Base-by-base conservation (phyloP, 2,888 invertebrate species). In the Leptopilina myrica region DNA sequence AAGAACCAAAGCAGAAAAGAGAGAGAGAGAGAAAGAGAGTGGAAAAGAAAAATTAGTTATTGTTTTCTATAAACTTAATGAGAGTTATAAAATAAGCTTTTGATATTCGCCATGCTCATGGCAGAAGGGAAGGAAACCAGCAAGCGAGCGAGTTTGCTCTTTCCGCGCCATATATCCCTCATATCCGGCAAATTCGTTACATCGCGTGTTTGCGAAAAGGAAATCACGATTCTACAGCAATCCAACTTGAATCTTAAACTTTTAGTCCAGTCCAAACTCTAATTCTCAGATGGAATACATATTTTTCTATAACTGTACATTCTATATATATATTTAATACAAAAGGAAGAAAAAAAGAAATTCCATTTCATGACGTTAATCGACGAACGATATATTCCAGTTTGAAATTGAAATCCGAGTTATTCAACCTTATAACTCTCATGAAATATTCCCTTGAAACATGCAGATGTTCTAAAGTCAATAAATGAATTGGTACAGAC, bases 141-240 rank as follows among this genome's bases (percentile, higher is more conserved):
- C 43, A 77, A 49, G 75, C 33, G 80, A 76, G 26, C 75, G 66
- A 80, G 73, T 83, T 83, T 84, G 66, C 76, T 78, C 80, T 81
- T 76, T 64, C 76, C 69, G 73, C 77, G 79, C 81, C 78, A 80
- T 73, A 73, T 73, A 73, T 83, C 77, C 76, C 76, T 84, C 81
- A 78, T 78, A 79, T 73, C 79, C 78, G 80, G 80, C 82, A 83
- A 82, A 85, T 83, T 85, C 84, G 83, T 86, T 84, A 83, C 83
- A 81, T 76, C 79, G 85, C 81, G 84, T 85, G 81, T 81, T 83
- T 79, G 80, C 81, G 82, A 78, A 83, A 77, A 84, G 80, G 80
- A 82, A 85, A 85, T 84, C 80, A 79, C 73, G 56, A 73, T 73
- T 73, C 81, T 80, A 78, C 79, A 40, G 59, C 46, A 79, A 66